Evolutionary conservation across 92 coral and sea anemone species (phyloP), one percentile per base, ranked within the genome.

Genomic region (Phenganax subtilis): DNA sequence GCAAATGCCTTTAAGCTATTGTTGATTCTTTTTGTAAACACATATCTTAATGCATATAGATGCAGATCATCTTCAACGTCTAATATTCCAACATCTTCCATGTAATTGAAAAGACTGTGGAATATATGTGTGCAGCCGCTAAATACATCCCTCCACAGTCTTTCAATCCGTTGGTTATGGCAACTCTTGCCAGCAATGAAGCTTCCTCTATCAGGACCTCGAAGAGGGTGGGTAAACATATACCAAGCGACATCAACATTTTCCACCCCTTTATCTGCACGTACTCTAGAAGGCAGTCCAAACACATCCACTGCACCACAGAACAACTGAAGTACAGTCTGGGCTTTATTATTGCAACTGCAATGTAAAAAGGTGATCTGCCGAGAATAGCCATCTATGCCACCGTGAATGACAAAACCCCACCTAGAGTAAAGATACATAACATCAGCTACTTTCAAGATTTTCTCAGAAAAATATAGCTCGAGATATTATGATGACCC

Each of bases 351-450:
- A 85, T 89, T 77, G 17, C 85, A 69, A 30, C 75, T 77, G 53
- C 91, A 89, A n/a, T 51, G 10, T 11, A 88, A 86, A 72, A 76
- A 89, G 27, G 69, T 87, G 57, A 86, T 84, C 70, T 80, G 85
- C 11, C 89, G 14, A 0, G 89, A 89, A 77, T 86, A 89, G 0
- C 92, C 89, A 67, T 89, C 92, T 3, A 89, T 86, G 7, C 75
- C 87, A 12, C 89, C 89, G 58, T 89, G 91, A 51, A 86, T 80
- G n/a, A 86, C 92, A 71, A 89, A 89, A 0, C 89, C 88, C 92
- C 92, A 89, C 15, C 92, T 87, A 60, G 10, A 68, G 28, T 14
- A 61, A 15, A 61, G 25, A 12, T 15, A 61, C 7, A 15, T 27
- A 51, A 9, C 0, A 16, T 6, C 28, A 16, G 16, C 8, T 51